Evolutionary conservation across 2,113 vertebrate genomes (phyloP).

Genomic region (Campylomormyrus numenius): DNA sequence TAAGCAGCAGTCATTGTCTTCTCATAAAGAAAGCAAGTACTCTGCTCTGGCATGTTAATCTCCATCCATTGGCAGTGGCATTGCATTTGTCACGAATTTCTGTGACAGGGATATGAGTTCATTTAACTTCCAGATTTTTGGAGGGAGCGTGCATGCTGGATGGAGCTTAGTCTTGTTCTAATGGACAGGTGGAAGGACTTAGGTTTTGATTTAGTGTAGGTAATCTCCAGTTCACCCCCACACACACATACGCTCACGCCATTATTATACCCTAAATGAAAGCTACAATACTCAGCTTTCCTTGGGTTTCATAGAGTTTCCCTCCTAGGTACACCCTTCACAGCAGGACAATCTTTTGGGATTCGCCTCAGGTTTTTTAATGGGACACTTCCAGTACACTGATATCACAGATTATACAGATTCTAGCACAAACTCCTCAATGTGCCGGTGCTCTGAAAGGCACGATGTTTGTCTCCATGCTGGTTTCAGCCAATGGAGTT

Average conservation of each 20-base stretch:
- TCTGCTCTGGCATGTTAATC: constrained; percentile 1
- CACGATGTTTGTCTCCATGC: constrained; percentile 41
- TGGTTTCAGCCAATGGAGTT: constrained; percentile 47
- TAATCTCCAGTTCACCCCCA: neutral
- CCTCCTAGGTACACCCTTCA: constrained; percentile 64
- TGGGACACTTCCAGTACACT: neutral
- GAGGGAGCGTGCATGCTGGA: neutral
- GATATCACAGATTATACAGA: neutral
- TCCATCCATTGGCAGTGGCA: neutral
- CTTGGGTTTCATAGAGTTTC: constrained; percentile 58
- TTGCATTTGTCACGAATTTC: constrained; percentile 9
- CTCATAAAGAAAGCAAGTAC: neutral
- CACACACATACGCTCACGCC: neutral
- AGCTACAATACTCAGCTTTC: constrained; percentile 38
- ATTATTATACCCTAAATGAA: neutral
- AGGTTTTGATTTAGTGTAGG: neutral
- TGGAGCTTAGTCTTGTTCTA: neutral
- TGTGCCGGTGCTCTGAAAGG: neutral
- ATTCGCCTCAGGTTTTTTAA: constrained; percentile 55
- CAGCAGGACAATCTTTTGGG: constrained; percentile 61
- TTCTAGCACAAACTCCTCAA: neutral
- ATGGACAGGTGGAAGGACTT: neutral
- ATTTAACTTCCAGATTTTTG: neutral
- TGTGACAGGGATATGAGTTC: neutral
- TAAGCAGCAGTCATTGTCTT: neutral